Conservation (phyloP, 1,140 invertebrate genomes). For the Drosophila truncata region DNA sequence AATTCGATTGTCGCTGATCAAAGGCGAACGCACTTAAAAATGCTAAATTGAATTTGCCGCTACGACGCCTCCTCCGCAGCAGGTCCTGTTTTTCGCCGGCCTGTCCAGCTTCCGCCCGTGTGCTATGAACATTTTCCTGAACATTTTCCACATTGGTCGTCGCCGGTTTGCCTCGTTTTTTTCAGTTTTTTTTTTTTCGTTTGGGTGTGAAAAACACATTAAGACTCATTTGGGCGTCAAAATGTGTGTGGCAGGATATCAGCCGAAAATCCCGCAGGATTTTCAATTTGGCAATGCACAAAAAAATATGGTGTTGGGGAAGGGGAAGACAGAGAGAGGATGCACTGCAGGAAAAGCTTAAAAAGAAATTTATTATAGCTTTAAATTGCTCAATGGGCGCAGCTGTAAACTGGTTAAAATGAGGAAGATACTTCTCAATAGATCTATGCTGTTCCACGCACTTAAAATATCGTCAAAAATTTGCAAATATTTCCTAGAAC, state of each 20-base stretch:
- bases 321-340: background rate
- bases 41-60: slow-evolving; percentile 85
- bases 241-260: slow-evolving; percentile 37
- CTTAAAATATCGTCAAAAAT: too few species aligned
- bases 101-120: slow-evolving; percentile 30
- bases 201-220: slow-evolving; percentile 79
- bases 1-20: slow-evolving; percentile 85
- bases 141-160: slow-evolving; percentile 64
- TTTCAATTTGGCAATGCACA: slow-evolving; percentile 62
- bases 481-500: background rate
- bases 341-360: slow-evolving; percentile 7
- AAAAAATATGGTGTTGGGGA: slow-evolving; percentile 23
- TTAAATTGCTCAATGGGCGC: too few species aligned
- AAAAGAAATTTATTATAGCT: too few species aligned
- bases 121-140: slow-evolving; percentile 57
- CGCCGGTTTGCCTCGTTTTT: slow-evolving; percentile 18
- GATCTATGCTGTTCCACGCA: too few species aligned
- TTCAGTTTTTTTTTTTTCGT: slow-evolving; percentile 36
- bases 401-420: too few species aligned
- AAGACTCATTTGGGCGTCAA: slow-evolving; percentile 78
- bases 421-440: too few species aligned
- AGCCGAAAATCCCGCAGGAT: slow-evolving; percentile 61
- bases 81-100: slow-evolving; percentile 29
- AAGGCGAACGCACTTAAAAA: slow-evolving; percentile 85
- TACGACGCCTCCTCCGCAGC: slow-evolving; percentile 60